A percentile compares a stretch with the other conserved stretches of the same genome.
Conservation (phyloP, 2,113 vertebrate genomes). For the Hemiprocne comata region DNA sequence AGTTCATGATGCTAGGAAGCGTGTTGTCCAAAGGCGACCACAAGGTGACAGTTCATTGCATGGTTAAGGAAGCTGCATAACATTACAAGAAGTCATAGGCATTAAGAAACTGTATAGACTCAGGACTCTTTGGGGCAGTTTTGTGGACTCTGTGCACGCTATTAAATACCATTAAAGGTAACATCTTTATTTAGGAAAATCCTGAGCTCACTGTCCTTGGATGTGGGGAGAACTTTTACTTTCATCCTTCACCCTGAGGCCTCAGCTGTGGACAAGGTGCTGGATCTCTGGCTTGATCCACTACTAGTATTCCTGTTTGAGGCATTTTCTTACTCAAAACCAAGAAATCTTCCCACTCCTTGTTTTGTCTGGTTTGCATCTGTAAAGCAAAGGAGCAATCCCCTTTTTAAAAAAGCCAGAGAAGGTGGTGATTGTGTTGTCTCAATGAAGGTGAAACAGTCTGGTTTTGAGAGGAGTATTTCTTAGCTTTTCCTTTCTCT, state of each 20-base stretch:
- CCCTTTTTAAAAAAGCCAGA: not conserved
- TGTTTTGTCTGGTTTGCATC: not conserved
- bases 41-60: not conserved
- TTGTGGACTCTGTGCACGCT: not conserved
- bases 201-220: not conserved
- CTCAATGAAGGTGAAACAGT: not conserved
- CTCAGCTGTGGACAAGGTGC: not conserved
- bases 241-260: not conserved
- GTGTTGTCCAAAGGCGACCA: not conserved
- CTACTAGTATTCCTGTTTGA: not conserved
- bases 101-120: not conserved
- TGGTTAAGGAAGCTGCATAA: not conserved
- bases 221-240: not conserved
- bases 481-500: not conserved
- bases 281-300: not conserved
- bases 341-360: not conserved
- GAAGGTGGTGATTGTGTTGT: not conserved
- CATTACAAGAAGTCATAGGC: not conserved
- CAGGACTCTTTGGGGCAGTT: not conserved
- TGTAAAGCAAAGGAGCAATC: not conserved
- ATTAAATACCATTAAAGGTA: not conserved
- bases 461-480: not conserved
- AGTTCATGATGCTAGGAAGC: not conserved
- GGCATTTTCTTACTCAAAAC: not conserved
- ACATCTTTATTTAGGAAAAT: not conserved